A percentile compares a stretch with the other conserved stretches of the same genome.
Evolutionary conservation across 2,113 vertebrate species (phyloP).

Genomic region (Pungitius pungitius): DNA sequence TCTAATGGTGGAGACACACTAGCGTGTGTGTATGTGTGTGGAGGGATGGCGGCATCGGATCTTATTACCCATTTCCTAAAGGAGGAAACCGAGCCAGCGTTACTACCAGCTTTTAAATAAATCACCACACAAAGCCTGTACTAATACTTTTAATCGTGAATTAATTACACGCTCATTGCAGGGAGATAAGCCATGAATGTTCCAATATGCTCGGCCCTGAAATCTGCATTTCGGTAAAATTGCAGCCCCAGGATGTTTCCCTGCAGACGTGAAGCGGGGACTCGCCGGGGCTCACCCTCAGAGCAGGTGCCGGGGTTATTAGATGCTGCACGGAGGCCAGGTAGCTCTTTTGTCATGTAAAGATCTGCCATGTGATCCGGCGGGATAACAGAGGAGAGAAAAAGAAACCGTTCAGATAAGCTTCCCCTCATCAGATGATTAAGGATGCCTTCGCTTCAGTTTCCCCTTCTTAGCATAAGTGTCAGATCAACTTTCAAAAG

Average conservation of each 20-base stretch:
- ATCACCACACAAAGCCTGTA: conserved; percentile 77
- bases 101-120: conserved; percentile 74
- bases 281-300: conserved; percentile 14
- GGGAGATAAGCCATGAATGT: conserved; percentile 55
- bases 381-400: conserved; percentile 78
- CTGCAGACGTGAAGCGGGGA: not conserved
- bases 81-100: conserved; percentile 72
- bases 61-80: conserved; percentile 77
- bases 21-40: conserved; percentile 39
- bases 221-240: conserved; percentile 34
- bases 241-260: not conserved
- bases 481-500: conserved; percentile 84
- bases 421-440: conserved; percentile 82
- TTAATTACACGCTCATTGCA: conserved; percentile 67
- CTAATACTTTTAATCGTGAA: conserved; percentile 79
- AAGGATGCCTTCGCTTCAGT: conserved; percentile 82
- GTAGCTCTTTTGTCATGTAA: conserved; percentile 85
- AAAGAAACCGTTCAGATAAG: conserved; percentile 84
- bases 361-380: conserved; percentile 80
- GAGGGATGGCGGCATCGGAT: conserved; percentile 65
- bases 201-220: conserved; percentile 52
- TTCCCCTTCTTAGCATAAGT: conserved; percentile 82
- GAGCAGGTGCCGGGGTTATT: conserved; percentile 54
- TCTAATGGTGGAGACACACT: conserved; percentile 62
- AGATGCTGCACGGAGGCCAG: conserved; percentile 61